These are phyloP conservation scores for Thaumetopoea pityocampa DNA, from an alignment of 1,140 invertebrate genomes.

Conservation along the genomic window DNA sequence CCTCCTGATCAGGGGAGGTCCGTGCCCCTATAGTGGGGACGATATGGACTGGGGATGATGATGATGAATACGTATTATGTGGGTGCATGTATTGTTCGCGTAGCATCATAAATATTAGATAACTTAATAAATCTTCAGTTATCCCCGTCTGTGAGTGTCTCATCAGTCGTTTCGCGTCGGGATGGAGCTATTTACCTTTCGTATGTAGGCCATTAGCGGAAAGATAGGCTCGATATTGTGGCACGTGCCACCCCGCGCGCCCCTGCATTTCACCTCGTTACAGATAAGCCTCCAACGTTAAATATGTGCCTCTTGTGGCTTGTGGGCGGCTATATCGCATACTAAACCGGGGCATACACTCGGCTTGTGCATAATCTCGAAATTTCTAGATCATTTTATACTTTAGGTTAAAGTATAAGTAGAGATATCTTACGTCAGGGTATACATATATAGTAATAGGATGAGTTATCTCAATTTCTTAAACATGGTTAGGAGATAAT, in stretches of 20 bases:
- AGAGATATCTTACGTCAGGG: too few relatives aligned
- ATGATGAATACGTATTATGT: too few relatives aligned
- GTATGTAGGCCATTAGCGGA: conserved; percentile 45
- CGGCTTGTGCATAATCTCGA: conserved; percentile 18
- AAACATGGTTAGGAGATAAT: too few relatives aligned
- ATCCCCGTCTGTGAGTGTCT: conserved; percentile 25
- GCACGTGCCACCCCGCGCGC: conserved; percentile 26
- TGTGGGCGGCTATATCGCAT: conserved; percentile 29
- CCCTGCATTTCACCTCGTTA: conserved; percentile 23
- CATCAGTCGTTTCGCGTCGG: conserved; percentile 29
- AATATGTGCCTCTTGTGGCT: conserved; percentile 41
- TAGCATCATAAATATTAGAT: conserved; percentile 17
- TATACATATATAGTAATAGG: too few relatives aligned
- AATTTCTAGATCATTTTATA: conserved; percentile 14
- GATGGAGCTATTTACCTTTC: conserved; percentile 43
- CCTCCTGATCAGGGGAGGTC: too few relatives aligned
- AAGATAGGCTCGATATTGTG: conserved; percentile 55
- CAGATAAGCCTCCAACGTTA: conserved; percentile 47
- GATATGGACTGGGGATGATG: too few relatives aligned
- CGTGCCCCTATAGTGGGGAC: too few relatives aligned
- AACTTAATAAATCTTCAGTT: conserved; percentile 30
- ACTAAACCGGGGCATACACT: conserved; percentile 25
- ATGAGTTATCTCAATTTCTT: too few relatives aligned
- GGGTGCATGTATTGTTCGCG: background rate
- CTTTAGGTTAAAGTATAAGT: too few relatives aligned